These are phyloP conservation scores for Acleris emargana DNA, from an alignment of 2,888 invertebrate genomes.

Conservation along the genomic window DNA sequence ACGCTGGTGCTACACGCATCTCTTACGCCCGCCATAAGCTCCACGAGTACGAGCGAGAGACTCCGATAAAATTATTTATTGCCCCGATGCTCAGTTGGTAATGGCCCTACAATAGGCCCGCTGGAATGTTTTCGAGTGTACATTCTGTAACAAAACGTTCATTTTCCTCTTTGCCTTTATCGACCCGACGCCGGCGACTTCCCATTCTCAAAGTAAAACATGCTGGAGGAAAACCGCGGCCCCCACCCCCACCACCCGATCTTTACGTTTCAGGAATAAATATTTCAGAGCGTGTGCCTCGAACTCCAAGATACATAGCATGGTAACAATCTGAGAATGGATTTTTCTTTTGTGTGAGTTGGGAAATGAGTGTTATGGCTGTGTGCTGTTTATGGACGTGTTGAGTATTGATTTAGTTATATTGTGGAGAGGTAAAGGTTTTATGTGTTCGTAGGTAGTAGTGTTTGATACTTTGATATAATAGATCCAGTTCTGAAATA, in stretches of 20 bases:
- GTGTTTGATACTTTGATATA: no score
- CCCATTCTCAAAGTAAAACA: constrained; percentile 84
- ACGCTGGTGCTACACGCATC: no score
- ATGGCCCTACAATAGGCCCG: no score
- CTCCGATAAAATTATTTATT: no score
- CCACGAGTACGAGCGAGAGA: no score
- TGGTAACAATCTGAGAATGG: constrained; percentile 81
- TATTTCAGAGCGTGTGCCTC: constrained; percentile 84
- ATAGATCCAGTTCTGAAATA: no score
- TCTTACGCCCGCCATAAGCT: no score
- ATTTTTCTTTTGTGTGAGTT: constrained; percentile 70
- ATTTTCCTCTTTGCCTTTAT: constrained; percentile 78
- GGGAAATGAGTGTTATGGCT: constrained; percentile 30
- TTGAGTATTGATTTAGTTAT: no score
- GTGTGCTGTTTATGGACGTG: constrained; percentile 3
- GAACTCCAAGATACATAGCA: constrained; percentile 81
- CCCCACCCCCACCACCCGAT: constrained; percentile 67
- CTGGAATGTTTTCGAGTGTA: no score
- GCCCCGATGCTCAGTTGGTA: no score
- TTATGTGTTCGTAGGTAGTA: no score
- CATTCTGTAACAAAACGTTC: constrained; percentile 27
- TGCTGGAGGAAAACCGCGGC: constrained; percentile 83
- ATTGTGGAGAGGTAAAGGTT: no score
- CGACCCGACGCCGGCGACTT: constrained; percentile 83
- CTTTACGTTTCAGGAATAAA: constrained; percentile 84